A percentile compares a stretch with the other conserved stretches of the same genome.
Conservation (phyloP, 2,113 vertebrate species). For the Anser cygnoides region DNA sequence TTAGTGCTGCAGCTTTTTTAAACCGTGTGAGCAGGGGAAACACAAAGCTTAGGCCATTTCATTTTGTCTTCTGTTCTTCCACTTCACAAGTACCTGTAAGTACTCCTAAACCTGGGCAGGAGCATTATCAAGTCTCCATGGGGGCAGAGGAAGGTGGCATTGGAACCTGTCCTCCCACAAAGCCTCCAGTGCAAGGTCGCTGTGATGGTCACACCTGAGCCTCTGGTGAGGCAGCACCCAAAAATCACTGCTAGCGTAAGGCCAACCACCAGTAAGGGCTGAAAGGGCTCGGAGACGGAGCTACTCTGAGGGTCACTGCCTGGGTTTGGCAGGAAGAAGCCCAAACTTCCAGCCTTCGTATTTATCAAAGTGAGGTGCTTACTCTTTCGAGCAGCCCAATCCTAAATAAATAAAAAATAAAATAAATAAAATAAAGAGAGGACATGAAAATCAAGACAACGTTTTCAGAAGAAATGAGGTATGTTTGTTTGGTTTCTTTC, state of each 20-base stretch:
- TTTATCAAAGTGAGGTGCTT: neutral
- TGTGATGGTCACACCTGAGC: neutral
- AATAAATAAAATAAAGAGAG: neutral
- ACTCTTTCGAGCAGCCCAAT: neutral
- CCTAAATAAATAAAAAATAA: neutral
- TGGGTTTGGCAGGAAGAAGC: accelerated
- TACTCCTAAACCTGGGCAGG: neutral
- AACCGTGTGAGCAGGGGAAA: neutral
- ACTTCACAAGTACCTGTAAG: neutral
- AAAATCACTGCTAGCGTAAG: neutral
- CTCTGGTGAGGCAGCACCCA: neutral
- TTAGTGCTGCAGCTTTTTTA: neutral
- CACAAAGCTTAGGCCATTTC: neutral
- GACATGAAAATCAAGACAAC: neutral
- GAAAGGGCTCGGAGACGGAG: neutral
- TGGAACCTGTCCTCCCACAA: neutral
- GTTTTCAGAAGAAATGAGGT: neutral
- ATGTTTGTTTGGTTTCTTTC: neutral
- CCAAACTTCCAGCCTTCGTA: neutral
- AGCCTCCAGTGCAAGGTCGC: neutral
- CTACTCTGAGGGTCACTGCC: accelerated
- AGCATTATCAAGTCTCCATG: neutral
- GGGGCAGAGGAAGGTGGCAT: too few species aligned
- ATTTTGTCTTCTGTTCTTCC: neutral
- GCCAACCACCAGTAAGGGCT: neutral